These are phyloP conservation scores for Aplochiton taeniatus DNA, from an alignment of 2,797 vertebrate species.

Conservation along the genomic window DNA sequence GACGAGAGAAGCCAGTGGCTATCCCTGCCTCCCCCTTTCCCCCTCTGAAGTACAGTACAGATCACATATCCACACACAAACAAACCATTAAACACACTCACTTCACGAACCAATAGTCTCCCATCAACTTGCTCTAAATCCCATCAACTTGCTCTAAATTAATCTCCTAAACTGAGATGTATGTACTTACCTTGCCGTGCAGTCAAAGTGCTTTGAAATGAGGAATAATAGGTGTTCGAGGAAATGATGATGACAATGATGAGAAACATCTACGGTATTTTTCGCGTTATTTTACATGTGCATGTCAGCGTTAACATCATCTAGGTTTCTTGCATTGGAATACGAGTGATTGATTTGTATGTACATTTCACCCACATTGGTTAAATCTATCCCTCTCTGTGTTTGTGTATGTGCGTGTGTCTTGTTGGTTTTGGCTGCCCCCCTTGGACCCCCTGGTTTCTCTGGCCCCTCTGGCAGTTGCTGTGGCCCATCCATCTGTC, in stretches of 20 bases:
- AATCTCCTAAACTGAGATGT: no score
- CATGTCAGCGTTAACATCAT: no score
- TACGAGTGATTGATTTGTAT: neutral
- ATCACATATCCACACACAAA: slow-evolving; percentile 16
- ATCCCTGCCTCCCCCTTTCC: slow-evolving; percentile 51
- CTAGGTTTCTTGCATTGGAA: no score
- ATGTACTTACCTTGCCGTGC: no score
- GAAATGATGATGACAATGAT: no score
- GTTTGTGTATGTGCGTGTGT: slow-evolving; percentile 36
- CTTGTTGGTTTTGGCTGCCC: slow-evolving; percentile 50
- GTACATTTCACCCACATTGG: neutral
- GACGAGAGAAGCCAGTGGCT: slow-evolving; percentile 66
- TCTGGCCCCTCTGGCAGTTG: slow-evolving; percentile 67
- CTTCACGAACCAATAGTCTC: neutral
- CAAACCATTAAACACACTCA: slow-evolving; percentile 9
- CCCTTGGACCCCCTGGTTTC: slow-evolving; percentile 37
- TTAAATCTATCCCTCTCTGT: neutral
- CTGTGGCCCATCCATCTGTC: slow-evolving; percentile 78
- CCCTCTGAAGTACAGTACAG: slow-evolving; percentile 17
- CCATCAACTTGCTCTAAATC: no score
- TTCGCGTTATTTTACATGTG: no score
- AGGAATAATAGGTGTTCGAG: no score
- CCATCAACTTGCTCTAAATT: no score
- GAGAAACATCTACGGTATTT: no score
- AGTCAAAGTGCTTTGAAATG: no score